These are phyloP conservation scores for Danio rerio DNA, from an alignment of 2,113 vertebrate species.

Conservation along the genomic window GRCz12tu NC_133177.1:51571501-51572000, in stretches of 20 bases:
- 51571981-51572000: constrained; percentile 23
- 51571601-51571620: no score
- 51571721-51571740: constrained; percentile 58
- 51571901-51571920: constrained; percentile 62
- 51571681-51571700: not conserved
- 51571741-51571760: constrained; percentile 56
- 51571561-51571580: not conserved
- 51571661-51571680: no score
- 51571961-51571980: constrained; percentile 3
- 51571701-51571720: constrained; percentile 23
- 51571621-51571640: no score
- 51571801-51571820: constrained; percentile 61
- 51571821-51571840: constrained; percentile 69
- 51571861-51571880: constrained; percentile 64
- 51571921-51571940: constrained; percentile 70
- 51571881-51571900: constrained; percentile 69
- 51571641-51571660: no score
- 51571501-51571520: no score
- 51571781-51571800: constrained; percentile 72
- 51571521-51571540: no score
- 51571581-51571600: not conserved
- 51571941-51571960: constrained; percentile 33
- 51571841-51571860: constrained; percentile 63
- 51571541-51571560: not conserved
- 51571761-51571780: constrained; percentile 63